phyloP scores from a whole-genome alignment of 2,797 vertebrate species.

The Gymnopithys bicolor region DNA sequence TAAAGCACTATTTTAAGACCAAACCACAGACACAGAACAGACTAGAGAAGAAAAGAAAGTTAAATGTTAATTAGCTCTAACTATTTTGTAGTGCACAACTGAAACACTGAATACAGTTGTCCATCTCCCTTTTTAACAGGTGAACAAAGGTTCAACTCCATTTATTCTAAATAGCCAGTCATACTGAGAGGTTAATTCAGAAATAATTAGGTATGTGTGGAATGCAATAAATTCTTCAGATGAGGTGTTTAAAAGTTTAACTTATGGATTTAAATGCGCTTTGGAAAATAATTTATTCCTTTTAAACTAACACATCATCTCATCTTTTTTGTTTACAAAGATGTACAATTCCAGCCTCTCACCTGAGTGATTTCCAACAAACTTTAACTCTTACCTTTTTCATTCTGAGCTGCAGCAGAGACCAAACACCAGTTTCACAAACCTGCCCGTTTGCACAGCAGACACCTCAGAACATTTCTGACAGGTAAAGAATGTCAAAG shows the following conservation, averaged over 20 bases:
- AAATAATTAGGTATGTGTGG: not conserved
- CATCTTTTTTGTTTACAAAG: not conserved
- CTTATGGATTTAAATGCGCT: not conserved
- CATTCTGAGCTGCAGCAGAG: not conserved
- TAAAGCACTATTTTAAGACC: not conserved
- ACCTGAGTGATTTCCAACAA: not conserved
- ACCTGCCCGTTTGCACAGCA: not conserved
- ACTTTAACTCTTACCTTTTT: not conserved
- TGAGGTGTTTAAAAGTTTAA: not conserved
- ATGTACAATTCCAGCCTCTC: not conserved
- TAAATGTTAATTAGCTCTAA: not conserved
- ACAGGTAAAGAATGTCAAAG: not conserved
- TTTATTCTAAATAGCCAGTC: not conserved
- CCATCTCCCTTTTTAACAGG: not conserved
- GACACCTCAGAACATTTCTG: not conserved
- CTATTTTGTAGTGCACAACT: not conserved
- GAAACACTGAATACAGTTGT: not conserved
- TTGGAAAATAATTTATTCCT: not conserved
- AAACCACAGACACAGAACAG: not conserved
- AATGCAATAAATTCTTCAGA: not conserved
- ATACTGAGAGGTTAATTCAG: not conserved
- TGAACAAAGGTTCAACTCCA: not conserved
- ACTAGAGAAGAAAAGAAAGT: not conserved
- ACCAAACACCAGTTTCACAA: not conserved
- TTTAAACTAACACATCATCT: not conserved